phyloP scores from a whole-genome alignment of 2,888 invertebrate species.

The Sepiola atlantica region DNA sequence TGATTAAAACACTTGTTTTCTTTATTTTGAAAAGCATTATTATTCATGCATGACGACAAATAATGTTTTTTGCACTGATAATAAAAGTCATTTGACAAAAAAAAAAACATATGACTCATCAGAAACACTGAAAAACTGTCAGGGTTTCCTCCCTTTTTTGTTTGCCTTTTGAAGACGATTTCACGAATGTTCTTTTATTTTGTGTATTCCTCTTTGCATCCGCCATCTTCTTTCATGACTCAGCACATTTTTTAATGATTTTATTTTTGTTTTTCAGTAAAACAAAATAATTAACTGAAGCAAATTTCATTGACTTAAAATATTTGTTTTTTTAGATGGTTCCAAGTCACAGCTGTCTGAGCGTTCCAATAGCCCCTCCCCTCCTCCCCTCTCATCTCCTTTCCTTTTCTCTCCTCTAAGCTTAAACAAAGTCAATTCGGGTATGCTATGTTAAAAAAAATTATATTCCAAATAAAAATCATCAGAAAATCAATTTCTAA shows the following conservation, averaged over 20 bases:
- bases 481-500: no score
- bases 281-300: neutral
- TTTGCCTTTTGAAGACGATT: neutral
- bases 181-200: neutral
- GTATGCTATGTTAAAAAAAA: no score
- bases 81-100: neutral
- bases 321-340: neutral
- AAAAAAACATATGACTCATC: neutral
- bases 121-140: neutral
- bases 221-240: neutral
- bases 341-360: no score
- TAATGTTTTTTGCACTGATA: neutral
- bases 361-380: no score
- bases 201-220: neutral
- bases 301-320: neutral
- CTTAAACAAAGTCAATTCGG: no score
- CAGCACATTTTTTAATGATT: neutral
- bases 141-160: neutral
- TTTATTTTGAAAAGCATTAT: neutral
- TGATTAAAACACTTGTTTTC: neutral
- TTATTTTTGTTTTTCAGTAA: neutral
- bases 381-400: no score
- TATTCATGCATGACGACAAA: neutral
- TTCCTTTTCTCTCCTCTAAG: no score
- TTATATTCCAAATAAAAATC: no score